Percentiles rank a stretch among this genome's conserved stretches.
Evolutionary conservation across 2,888 invertebrate species (phyloP).

Genomic region (Thymelicus acteon): DNA sequence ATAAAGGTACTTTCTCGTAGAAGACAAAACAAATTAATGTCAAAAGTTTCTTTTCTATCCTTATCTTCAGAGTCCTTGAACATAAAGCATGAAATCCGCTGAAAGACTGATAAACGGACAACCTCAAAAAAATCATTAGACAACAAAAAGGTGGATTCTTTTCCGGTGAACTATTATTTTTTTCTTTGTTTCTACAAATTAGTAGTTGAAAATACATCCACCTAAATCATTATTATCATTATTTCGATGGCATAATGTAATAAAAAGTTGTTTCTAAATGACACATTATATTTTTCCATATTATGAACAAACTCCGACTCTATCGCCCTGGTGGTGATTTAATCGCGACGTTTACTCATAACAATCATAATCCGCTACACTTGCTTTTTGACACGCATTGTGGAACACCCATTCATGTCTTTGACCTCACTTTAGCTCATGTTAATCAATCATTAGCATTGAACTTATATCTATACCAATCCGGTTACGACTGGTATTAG

Average conservation of each 20-base stretch:
- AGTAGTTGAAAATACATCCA: too few relatives aligned
- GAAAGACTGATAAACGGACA: too few relatives aligned
- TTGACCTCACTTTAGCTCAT: conserved; percentile 20
- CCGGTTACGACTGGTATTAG: background rate
- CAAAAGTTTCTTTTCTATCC: too few relatives aligned
- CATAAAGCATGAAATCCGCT: too few relatives aligned
- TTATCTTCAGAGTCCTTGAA: too few relatives aligned
- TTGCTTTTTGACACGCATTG: conserved; percentile 17
- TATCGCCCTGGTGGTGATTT: conserved; percentile 6
- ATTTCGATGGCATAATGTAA: background rate
- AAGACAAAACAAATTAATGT: too few relatives aligned
- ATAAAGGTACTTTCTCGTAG: too few relatives aligned
- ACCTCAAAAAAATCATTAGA: too few relatives aligned
- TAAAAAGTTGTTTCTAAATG: conserved; percentile 8
- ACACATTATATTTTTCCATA: conserved; percentile 13
- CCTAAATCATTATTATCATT: too few relatives aligned
- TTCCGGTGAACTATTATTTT: too few relatives aligned
- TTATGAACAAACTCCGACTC: conserved; percentile 15
- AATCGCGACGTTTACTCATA: conserved; percentile 19
- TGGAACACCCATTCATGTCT: conserved; percentile 7
- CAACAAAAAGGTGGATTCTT: too few relatives aligned
- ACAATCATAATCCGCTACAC: conserved; percentile 21
- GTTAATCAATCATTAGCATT: conserved; percentile 16
- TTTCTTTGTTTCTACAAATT: too few relatives aligned
- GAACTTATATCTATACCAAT: background rate